These are phyloP conservation scores for Zeugodacus cucurbitae DNA, from an alignment of 1,140 invertebrate species.

Conservation along the genomic window DNA sequence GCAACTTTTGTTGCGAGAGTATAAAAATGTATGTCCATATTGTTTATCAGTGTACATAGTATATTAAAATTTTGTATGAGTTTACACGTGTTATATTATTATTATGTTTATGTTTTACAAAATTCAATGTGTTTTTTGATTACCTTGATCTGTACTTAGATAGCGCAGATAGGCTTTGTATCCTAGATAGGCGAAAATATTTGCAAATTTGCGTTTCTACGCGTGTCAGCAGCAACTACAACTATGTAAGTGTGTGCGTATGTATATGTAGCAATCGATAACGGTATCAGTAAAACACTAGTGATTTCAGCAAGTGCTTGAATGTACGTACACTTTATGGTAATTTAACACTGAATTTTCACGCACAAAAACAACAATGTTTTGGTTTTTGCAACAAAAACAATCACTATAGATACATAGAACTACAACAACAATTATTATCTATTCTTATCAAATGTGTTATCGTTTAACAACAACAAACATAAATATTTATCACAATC, in stretches of 20 bases:
- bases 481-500: background rate
- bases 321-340: background rate
- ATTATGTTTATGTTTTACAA: no score
- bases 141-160: conserved; percentile 22
- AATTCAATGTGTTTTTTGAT: background rate
- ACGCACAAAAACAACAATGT: background rate
- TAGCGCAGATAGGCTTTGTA: conserved; percentile 63
- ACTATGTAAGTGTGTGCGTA: background rate
- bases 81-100: background rate
- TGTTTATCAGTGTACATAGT: no score
- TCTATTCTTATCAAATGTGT: background rate
- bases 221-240: background rate
- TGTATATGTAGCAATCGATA: background rate
- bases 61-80: no score
- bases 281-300: background rate
- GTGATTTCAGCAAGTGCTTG: background rate
- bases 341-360: background rate
- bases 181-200: conserved; percentile 64
- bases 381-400: background rate
- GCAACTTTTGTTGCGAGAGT: no score
- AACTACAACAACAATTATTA: background rate
- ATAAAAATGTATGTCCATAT: no score
- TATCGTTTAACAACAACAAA: background rate
- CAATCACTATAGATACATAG: background rate
- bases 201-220: conserved; percentile 43